Percentiles rank a stretch among this genome's conserved stretches.
Conservation (phyloP, 2,113 vertebrate species). For the Oenanthe melanoleuca region DNA sequence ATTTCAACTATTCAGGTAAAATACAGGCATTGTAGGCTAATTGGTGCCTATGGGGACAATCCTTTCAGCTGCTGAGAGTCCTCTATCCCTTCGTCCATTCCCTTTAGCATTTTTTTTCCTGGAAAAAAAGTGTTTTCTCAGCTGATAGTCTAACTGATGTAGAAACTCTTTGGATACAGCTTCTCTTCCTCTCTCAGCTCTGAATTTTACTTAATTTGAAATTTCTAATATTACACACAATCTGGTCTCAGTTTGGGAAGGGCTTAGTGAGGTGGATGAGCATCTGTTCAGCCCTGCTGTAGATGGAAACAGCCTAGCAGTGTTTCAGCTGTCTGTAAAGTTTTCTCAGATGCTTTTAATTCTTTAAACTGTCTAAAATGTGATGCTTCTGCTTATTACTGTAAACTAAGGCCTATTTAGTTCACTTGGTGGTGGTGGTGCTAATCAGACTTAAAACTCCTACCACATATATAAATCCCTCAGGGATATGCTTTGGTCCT, state of each 20-base stretch:
- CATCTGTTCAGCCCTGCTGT: not conserved
- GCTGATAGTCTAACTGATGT: not conserved
- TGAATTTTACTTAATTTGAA: not conserved
- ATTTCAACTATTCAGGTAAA: not conserved
- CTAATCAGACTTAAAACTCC: not conserved
- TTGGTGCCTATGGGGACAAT: not conserved
- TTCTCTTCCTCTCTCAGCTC: not conserved
- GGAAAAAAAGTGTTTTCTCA: not conserved
- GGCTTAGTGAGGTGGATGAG: not conserved
- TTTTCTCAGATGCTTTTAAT: not conserved
- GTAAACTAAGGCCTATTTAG: not conserved
- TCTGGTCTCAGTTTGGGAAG: not conserved
- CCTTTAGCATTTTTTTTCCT: not conserved
- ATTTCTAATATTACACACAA: rapidly evolving
- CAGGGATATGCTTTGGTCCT: not conserved
- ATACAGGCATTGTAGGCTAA: not conserved
- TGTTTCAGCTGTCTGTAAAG: not conserved
- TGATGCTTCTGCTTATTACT: not conserved
- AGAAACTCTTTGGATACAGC: not conserved
- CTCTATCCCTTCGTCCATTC: not conserved
- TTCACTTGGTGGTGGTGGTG: not conserved
- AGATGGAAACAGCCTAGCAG: not conserved
- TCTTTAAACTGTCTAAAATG: not conserved
- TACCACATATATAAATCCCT: not conserved
- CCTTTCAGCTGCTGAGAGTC: not conserved